Base-by-base conservation (phyloP, 2,888 invertebrate genomes). In the Coelopa pilipes region DNA sequence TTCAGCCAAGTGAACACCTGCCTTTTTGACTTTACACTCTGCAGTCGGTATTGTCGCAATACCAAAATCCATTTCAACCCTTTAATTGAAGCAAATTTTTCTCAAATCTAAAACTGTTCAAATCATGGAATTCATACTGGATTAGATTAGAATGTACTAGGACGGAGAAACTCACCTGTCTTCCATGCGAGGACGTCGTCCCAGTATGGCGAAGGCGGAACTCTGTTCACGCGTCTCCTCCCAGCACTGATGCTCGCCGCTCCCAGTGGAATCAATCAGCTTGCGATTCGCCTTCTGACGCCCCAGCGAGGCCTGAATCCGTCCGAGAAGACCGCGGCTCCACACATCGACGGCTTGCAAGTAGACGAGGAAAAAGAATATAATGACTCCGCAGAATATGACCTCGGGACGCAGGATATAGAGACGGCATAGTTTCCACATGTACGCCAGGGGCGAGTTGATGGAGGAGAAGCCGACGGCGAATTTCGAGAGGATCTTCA, bases 181-280 rank as follows among this genome's bases (percentile, higher is more conserved):
- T 89, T 98, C 98, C 97, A 98, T 98, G 79, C 93, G 93, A 77
- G 94, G 92, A 82, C 97, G 89, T 78, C 96, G 90, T 1, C 98
- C 98, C 88, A 96, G 94, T 76, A 98, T 92, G 46, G 97, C 97
- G 88, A 94, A 97, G 60, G 93, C 96, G 46, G 96, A 95, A 80
- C 95, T 92, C 76, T 93, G 89, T 9, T 91, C 91, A 67, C 93
- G 92, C 82, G 92, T 91, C 76, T 93, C 88, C 83, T 96, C 93
- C 96, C 96, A 97, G 80, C 90, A 90, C 73, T 90, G 88, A 80
- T 90, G 90, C 76, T 90, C 88, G 3, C 88, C 88, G 55, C 83
- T 80, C 55, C 79, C 80, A 53, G 83, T 80, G 53, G 75, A 79
- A 76, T 79, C 81, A 77, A 72, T 77, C 63, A 57, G 79, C 75